A percentile compares a stretch with the other conserved stretches of the same genome.
Conservation (phyloP, 2,797 vertebrate species). For the Peromyscus eremicus region DNA sequence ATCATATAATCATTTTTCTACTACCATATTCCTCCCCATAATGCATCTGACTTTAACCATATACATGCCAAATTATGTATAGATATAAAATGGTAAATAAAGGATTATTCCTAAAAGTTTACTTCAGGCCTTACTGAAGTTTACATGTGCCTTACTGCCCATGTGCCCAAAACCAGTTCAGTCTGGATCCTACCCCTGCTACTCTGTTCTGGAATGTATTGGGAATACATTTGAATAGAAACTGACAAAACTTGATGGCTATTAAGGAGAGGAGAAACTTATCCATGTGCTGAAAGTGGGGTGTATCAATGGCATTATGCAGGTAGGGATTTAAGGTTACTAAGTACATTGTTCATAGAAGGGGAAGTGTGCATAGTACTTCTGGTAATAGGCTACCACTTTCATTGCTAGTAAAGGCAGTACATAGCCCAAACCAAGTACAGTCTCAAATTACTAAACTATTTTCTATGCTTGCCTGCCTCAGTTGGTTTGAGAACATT, state of each 20-base stretch:
- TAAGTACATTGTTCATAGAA: not conserved
- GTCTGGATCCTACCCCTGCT: not conserved
- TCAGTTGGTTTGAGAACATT: not conserved
- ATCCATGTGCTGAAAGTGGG: not conserved
- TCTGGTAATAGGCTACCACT: not conserved
- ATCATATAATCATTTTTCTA: not conserved
- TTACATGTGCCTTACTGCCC: not conserved
- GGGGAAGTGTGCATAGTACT: not conserved
- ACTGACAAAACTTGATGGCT: not conserved
- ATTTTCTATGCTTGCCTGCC: not conserved
- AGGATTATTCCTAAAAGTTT: not conserved
- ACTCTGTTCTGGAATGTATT: not conserved
- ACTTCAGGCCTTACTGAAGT: not conserved
- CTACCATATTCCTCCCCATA: no score
- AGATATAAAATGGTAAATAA: not conserved
- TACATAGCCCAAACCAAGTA: not conserved
- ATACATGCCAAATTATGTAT: not conserved
- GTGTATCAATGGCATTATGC: no score
- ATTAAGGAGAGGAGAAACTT: not conserved
- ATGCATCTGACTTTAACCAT: not conserved
- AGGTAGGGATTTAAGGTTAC: not conserved
- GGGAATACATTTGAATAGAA: not conserved
- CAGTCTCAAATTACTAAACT: not conserved
- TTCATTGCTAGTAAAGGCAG: not conserved
- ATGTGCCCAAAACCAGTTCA: not conserved